Percentiles rank a stretch among this genome's conserved stretches.
Evolutionary conservation across 2,797 vertebrate genomes (phyloP).

Genomic region (Malacoraja senta): DNA sequence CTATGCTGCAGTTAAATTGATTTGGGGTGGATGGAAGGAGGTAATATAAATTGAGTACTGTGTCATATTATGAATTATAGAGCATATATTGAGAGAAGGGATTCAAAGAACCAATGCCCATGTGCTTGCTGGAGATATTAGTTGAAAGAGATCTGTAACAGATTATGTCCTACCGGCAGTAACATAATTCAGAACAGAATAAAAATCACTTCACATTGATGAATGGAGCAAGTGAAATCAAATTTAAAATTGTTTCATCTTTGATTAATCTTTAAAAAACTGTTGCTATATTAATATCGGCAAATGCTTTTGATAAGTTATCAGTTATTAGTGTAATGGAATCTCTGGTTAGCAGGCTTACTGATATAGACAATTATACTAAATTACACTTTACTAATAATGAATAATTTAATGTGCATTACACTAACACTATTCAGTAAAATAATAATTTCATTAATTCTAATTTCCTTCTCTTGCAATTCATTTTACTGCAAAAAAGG

Average conservation of each 20-base stretch:
- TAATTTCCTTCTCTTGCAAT: background rate
- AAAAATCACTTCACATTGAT: background rate
- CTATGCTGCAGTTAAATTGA: background rate
- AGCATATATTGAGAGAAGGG: background rate
- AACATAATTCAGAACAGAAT: background rate
- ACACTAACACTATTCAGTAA: background rate
- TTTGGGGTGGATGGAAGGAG: background rate
- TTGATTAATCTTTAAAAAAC: background rate
- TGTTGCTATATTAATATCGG: background rate
- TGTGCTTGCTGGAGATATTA: background rate
- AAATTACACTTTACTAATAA: background rate
- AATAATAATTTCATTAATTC: background rate
- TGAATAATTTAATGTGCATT: background rate
- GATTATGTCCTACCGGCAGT: background rate
- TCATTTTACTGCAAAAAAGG: background rate
- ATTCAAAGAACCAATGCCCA: background rate
- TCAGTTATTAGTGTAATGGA: background rate
- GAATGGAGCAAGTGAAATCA: background rate
- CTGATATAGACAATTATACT: background rate
- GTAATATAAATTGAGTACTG: background rate
- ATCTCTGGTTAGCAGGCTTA: background rate
- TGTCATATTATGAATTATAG: background rate
- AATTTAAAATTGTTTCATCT: slow-evolving; percentile 6
- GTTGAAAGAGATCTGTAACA: background rate
- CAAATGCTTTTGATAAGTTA: background rate